Base-by-base conservation (phyloP, 2,888 invertebrate species). In the Sphecodes monilicornis region DNA sequence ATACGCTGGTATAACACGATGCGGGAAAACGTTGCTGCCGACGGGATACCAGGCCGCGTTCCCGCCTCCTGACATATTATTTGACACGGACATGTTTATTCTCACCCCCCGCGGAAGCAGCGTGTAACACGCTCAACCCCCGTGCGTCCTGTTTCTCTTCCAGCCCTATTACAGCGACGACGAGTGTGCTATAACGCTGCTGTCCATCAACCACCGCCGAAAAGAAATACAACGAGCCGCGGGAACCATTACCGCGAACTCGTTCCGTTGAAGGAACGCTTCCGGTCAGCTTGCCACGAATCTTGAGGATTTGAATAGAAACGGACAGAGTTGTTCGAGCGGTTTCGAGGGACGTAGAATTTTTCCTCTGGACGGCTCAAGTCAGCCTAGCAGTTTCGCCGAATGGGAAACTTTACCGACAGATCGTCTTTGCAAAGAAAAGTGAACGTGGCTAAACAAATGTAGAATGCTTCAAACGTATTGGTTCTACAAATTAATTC, bases 1-100 rank as follows among this genome's bases (percentile, higher is more conserved):
- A 79, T 89, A 87, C 85, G 84, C 87, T 80, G 10, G 76, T 41
- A 32, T 32, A 89, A 86, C 91, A 89, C 89, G 87, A 90, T 90
- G 88, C 41, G 60, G 26, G 80, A 84, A 80, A 89, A 86, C 86
- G 89, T 90, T 84, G 89, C 91, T 91, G 91, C 90, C 90, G 90
- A 88, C 88, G 90, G 82, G 84, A 90, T 86, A 83, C 70, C 82
- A 82, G 60, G 74, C 76, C 60, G 69, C 43, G 74, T 70, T 54
- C 73, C 43, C 57, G 76, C 79, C 70, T 29, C 72, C 88, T 85
- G 89, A 78, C 90, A 83, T 84, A 69, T 85, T 88, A 85, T 85
- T 87, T 78, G 89, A 84, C 84, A 74, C 79, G 81, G 87, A 87
- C 86, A 80, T 89, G 90, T 89, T 92, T 89, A 90, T 91, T 88